Percentiles rank a stretch among this genome's conserved stretches.
Evolutionary conservation across 1,140 invertebrate species (phyloP).

Genomic region (Acromyrmex charruanus): DNA sequence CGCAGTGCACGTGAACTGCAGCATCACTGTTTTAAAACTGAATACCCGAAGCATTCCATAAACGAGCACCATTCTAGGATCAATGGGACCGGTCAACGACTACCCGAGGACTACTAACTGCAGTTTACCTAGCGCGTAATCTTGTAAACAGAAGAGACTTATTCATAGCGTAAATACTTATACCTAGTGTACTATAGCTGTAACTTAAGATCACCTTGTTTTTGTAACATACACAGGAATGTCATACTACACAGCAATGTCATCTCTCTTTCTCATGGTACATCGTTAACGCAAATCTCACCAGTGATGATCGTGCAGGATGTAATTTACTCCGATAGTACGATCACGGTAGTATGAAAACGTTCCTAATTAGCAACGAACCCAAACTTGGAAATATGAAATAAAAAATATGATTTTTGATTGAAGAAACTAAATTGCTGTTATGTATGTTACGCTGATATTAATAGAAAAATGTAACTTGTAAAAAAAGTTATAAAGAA

Average conservation of each 20-base stretch:
- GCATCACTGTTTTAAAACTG: neutral
- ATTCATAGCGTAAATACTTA: neutral
- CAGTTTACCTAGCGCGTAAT: neutral
- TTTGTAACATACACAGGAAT: slow-evolving; percentile 6
- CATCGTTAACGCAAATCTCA: slow-evolving; percentile 26
- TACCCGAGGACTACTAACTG: slow-evolving; percentile 19
- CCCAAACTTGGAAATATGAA: neutral
- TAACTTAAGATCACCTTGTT: slow-evolving; percentile 21
- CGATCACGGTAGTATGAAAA: neutral
- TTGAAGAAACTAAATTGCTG: neutral
- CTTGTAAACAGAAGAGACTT: slow-evolving; percentile 20
- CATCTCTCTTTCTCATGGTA: slow-evolving; percentile 10
- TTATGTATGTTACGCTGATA: neutral
- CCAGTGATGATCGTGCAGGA: slow-evolving; percentile 4
- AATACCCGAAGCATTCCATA: slow-evolving; percentile 10
- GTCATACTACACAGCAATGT: neutral
- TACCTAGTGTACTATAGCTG: neutral
- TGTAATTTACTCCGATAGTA: slow-evolving; percentile 25
- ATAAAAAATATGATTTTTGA: neutral
- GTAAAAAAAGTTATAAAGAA: neutral
- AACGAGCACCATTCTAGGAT: slow-evolving; percentile 4
- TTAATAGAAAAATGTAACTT: neutral
- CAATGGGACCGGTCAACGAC: slow-evolving; percentile 12
- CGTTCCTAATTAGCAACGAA: neutral
- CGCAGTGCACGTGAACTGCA: neutral